These are phyloP conservation scores for Enoplosus armatus DNA, from an alignment of 2,797 vertebrate species.

Conservation along the genomic window DNA sequence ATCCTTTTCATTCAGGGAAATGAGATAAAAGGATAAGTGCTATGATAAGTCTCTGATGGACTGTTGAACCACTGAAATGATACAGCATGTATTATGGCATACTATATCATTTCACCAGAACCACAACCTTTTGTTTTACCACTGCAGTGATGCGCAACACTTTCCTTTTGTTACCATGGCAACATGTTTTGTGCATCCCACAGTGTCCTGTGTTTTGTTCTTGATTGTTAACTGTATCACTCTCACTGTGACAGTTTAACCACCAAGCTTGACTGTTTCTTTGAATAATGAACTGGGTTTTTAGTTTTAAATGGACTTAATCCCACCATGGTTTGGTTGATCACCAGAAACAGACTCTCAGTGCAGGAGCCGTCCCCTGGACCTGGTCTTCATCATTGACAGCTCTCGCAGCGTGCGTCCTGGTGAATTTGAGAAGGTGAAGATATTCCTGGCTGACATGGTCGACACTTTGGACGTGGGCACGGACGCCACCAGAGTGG, in stretches of 20 bases:
- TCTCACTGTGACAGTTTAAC: constrained; percentile 22
- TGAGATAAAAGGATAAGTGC: constrained; percentile 57
- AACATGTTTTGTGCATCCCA: constrained; percentile 55
- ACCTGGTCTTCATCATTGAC: constrained; percentile 96
- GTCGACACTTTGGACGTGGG: constrained; percentile 94
- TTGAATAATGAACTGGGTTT: constrained; percentile 27
- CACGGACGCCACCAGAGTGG: constrained; percentile 89
- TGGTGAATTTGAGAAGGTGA: constrained; percentile 96
- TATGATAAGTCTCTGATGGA: constrained; percentile 21
- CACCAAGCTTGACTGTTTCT: constrained; percentile 36
- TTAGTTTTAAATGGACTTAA: constrained; percentile 49
- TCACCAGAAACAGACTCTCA: constrained; percentile 83
- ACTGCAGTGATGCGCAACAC: constrained; percentile 55
- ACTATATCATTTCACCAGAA: constrained; percentile 56
- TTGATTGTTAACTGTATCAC: constrained; percentile 30
- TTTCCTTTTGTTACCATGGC: constrained; percentile 22
- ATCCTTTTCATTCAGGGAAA: constrained; percentile 67
- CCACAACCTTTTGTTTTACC: constrained; percentile 28
- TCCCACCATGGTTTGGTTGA: constrained; percentile 72
- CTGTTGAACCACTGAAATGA: constrained; percentile 61
- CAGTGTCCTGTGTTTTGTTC: constrained; percentile 27
- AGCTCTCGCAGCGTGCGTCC: constrained; percentile 97
- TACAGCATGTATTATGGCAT: constrained; percentile 54
- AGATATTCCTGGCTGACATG: constrained; percentile 94
- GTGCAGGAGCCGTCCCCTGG: constrained; percentile 90